phyloP scores from a whole-genome alignment of 2,797 vertebrate species.

The Sylvilagus floridanus region DNA sequence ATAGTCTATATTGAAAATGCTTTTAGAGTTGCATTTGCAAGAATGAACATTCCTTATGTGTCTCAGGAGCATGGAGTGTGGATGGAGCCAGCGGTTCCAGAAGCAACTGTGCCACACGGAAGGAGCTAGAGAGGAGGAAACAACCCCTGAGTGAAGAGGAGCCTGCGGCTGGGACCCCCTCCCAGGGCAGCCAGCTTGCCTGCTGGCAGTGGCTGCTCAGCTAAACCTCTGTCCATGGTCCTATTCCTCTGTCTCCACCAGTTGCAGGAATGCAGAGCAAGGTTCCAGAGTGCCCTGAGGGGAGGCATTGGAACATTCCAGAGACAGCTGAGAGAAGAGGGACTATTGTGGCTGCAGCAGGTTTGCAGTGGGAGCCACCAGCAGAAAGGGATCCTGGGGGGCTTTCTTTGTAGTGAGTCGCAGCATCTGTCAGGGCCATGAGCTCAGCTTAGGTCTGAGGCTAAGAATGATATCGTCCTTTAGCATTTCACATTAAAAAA shows the following conservation, averaged over 20 bases:
- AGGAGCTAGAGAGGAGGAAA: conserved; percentile 40
- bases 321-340: conserved; percentile 10
- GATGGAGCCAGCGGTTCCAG: conserved; percentile 14
- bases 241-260: conserved; percentile 63
- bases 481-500: no score
- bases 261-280: conserved; percentile 42
- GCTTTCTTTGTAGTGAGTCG: not conserved
- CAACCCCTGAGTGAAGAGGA: not conserved
- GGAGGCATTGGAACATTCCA: not conserved
- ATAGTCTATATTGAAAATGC: conserved; percentile 62
- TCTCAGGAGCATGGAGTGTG: not conserved
- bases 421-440: not conserved
- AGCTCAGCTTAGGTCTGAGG: not conserved
- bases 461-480: not conserved
- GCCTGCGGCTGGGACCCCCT: conserved; percentile 42
- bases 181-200: conserved; percentile 4
- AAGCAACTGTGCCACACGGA: not conserved
- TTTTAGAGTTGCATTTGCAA: conserved; percentile 55
- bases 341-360: not conserved
- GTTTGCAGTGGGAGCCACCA: not conserved
- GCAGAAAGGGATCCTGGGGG: not conserved
- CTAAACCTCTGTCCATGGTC: conserved; percentile 84
- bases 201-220: not conserved
- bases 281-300: conserved; percentile 7
- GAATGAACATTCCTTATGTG: not conserved